Percentiles rank a stretch among this genome's conserved stretches.
These are phyloP conservation scores for Aphyosemion australe DNA, from an alignment of 2,113 vertebrate genomes.

Conservation along the genomic window DNA sequence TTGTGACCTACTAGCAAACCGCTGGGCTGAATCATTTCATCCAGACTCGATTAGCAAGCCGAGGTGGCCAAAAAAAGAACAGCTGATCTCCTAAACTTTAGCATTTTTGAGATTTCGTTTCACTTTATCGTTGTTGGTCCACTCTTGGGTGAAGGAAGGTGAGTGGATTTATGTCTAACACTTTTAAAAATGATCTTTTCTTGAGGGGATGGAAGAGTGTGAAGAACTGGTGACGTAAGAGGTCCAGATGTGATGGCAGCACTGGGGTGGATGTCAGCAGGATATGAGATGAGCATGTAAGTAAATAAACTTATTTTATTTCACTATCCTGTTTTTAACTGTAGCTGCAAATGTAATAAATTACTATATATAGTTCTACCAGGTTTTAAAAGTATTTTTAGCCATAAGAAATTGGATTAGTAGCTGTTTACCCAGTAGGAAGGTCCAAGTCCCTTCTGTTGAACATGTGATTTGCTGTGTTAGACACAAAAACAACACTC, in stretches of 20 bases:
- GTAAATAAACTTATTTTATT: not conserved
- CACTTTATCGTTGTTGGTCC: too few relatives aligned
- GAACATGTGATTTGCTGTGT: constrained; percentile 33
- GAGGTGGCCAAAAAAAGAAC: constrained; percentile 4
- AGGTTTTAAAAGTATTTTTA: not conserved
- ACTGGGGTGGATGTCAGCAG: constrained; percentile 26
- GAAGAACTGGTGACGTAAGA: not conserved
- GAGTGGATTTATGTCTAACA: not conserved
- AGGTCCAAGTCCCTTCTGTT: constrained; percentile 18
- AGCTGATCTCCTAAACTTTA: not conserved
- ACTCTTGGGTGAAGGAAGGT: not conserved
- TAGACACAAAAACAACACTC: not conserved
- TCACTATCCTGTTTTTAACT: too few relatives aligned
- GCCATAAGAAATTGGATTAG: constrained; percentile 10
- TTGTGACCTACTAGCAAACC: constrained; percentile 32
- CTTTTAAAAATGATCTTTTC: not conserved
- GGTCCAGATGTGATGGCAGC: constrained; percentile 41
- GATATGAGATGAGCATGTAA: constrained; percentile 50
- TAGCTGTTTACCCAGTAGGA: constrained; percentile 26
- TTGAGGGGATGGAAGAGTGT: constrained; percentile 4
- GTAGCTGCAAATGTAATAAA: too few relatives aligned
- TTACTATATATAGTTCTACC: not conserved
- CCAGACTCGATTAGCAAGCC: not conserved
- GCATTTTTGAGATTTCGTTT: not conserved
- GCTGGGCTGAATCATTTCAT: constrained; percentile 43